Evolutionary conservation across 2,888 invertebrate species (phyloP).

Genomic region (Drosophila meridiana): DNA sequence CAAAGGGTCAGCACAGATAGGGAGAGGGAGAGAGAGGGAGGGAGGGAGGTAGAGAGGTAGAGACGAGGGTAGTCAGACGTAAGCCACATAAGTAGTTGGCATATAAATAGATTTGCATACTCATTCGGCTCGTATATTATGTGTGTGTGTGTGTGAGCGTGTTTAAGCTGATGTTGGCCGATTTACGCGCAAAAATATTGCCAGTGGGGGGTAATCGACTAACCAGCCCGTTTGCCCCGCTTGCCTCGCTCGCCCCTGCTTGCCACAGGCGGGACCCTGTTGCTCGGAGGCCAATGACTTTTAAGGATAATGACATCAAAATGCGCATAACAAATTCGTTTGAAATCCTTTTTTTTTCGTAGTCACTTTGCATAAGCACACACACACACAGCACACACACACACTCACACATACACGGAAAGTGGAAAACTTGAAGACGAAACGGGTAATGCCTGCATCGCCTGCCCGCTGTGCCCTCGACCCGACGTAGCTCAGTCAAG

Average conservation of each 20-base stretch:
- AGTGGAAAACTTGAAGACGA: conserved; percentile 46
- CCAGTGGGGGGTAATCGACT: conserved; percentile 11
- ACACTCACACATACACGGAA: neutral
- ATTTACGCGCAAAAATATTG: conserved; percentile 18
- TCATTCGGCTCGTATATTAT: conserved; percentile 35
- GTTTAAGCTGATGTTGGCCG: conserved; percentile 34
- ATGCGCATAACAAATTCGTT: conserved; percentile 76
- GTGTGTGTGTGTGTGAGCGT: conserved; percentile 18
- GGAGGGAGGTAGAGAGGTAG: neutral
- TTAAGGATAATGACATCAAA: conserved; percentile 75
- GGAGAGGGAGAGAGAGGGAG: neutral
- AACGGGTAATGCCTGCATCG: conserved; percentile 27
- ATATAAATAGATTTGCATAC: conserved; percentile 71
- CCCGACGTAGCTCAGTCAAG: neutral
- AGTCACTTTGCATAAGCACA: conserved; percentile 64
- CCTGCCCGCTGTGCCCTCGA: neutral
- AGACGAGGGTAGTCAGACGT: conserved; percentile 16
- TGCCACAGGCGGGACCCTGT: conserved; percentile 3
- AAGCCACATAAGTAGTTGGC: conserved; percentile 69
- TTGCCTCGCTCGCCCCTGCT: neutral
- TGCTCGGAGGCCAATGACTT: conserved; percentile 67
- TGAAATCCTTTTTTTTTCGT: conserved; percentile 59
- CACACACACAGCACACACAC: conserved; percentile 17
- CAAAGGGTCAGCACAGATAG: conserved; percentile 15
- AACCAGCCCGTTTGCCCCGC: conserved; percentile 3